These are phyloP conservation scores for Pelecanoides urinatrix DNA, from an alignment of 2,113 vertebrate genomes.

Conservation along the genomic window DNA sequence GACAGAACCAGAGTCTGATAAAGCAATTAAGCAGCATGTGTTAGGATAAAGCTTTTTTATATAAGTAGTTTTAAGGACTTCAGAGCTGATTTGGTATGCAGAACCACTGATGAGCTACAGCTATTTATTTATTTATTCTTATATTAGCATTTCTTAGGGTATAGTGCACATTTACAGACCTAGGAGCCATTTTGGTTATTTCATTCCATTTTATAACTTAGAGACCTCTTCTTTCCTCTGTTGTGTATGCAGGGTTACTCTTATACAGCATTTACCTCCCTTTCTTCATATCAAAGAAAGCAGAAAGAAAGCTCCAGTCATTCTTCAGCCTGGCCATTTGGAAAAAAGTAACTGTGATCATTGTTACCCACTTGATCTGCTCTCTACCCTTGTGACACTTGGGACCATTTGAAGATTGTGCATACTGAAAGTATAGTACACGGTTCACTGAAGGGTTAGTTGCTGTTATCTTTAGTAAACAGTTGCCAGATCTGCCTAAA, in stretches of 20 bases:
- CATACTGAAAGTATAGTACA: not conserved
- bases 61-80: not conserved
- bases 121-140: not conserved
- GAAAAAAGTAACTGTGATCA: not conserved
- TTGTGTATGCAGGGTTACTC: not conserved
- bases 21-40: not conserved
- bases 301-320: not conserved
- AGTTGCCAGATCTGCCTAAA: not conserved
- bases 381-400: not conserved
- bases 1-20: not conserved
- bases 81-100: not conserved
- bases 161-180: not conserved
- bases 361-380: not conserved
- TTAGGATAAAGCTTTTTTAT: not conserved
- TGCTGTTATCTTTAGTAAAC: conserved; percentile 3
- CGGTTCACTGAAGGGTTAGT: not conserved
- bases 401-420: not conserved
- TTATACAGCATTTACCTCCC: not conserved
- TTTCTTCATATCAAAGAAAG: not conserved
- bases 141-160: not conserved
- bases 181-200: not conserved
- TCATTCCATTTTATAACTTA: not conserved
- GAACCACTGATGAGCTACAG: not conserved
- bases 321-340: not conserved
- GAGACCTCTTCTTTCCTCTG: not conserved